A percentile compares a stretch with the other conserved stretches of the same genome.
phyloP scores from a whole-genome alignment of 2,888 invertebrate species.

The Tridacna gigas region DNA sequence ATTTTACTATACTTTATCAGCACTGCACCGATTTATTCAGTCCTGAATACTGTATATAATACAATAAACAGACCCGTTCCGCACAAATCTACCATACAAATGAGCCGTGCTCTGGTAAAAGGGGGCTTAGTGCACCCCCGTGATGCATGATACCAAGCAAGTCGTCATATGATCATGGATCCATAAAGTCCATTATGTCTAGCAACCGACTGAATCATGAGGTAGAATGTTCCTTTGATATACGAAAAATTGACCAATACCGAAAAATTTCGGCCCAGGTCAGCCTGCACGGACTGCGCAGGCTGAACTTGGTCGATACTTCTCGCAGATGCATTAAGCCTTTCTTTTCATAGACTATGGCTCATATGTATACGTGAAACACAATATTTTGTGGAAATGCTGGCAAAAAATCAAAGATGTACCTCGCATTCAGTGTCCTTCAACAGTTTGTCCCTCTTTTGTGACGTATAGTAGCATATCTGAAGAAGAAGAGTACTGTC shows the following conservation, averaged over 20 bases:
- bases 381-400: neutral
- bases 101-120: neutral
- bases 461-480: slow-evolving; percentile 68
- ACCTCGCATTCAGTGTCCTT: slow-evolving; percentile 53
- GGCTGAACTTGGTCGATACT: too few relatives aligned
- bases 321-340: too few relatives aligned
- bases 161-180: too few relatives aligned
- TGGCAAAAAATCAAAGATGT: neutral
- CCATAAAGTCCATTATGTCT: too few relatives aligned
- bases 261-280: too few relatives aligned
- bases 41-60: too few relatives aligned
- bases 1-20: too few relatives aligned
- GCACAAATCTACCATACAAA: neutral
- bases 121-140: neutral
- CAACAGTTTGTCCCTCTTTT: slow-evolving; percentile 49
- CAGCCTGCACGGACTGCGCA: too few relatives aligned
- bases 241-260: too few relatives aligned
- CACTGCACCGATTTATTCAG: too few relatives aligned
- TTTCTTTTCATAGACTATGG: neutral
- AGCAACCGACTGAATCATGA: neutral
- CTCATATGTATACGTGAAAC: too few relatives aligned
- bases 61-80: neutral
- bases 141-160: neutral
- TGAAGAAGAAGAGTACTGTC: slow-evolving; percentile 45
- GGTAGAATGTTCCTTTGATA: too few relatives aligned